Evolutionary conservation across 2,797 vertebrate genomes (phyloP).

Genomic region (Agapornis canus): DNA sequence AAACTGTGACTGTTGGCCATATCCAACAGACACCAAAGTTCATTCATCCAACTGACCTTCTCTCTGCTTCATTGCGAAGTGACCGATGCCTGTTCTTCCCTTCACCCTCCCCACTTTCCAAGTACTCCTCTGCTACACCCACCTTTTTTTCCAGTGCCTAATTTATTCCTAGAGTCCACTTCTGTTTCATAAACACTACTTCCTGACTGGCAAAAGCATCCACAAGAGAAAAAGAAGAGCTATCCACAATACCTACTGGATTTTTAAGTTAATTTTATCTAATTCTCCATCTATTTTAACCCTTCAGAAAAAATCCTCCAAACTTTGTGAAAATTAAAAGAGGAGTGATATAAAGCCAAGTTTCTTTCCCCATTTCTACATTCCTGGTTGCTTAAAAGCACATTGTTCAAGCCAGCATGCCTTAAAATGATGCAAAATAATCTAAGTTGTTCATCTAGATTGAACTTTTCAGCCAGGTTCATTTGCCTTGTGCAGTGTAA

Average conservation of each 20-base stretch:
- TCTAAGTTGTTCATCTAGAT: neutral
- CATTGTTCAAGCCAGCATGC: rapidly evolving
- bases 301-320: neutral
- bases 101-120: neutral
- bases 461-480: neutral
- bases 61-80: neutral
- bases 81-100: neutral
- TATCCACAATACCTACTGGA: neutral
- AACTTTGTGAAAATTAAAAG: neutral
- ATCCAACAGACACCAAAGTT: neutral
- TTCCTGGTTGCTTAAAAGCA: neutral
- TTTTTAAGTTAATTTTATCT: neutral
- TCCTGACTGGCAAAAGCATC: neutral
- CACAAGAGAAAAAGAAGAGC: neutral
- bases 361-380: neutral
- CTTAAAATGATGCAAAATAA: neutral
- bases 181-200: neutral
- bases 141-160: neutral
- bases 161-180: neutral
- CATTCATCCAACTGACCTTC: neutral
- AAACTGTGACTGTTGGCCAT: rapidly evolving
- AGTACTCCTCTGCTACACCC: neutral
- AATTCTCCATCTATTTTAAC: neutral
- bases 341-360: neutral
- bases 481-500: neutral